These are phyloP conservation scores for Chalcis sispes DNA, from an alignment of 2,888 invertebrate genomes.

Conservation along the genomic window DNA sequence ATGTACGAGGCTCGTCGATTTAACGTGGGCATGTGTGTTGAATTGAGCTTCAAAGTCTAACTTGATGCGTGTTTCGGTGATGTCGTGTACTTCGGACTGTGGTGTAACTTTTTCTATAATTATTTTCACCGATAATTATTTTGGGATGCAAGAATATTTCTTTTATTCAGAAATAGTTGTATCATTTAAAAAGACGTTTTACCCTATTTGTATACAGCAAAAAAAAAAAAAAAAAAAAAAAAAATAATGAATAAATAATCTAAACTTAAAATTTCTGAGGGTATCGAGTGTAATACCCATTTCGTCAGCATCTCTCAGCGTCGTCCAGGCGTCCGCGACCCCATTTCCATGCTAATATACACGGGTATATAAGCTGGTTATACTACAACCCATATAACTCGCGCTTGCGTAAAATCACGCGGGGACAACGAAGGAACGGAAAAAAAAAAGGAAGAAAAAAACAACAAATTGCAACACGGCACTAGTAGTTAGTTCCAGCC, in stretches of 20 bases:
- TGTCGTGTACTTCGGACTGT: too few relatives aligned
- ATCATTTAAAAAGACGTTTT: not conserved
- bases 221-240: not conserved
- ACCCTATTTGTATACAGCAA: not conserved
- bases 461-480: slow-evolving; percentile 67
- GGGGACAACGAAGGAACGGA: too few relatives aligned
- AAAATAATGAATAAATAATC: not conserved
- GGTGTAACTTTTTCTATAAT: too few relatives aligned
- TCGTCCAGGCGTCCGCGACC: slow-evolving; percentile 51
- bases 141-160: too few relatives aligned
- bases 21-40: slow-evolving; percentile 3
- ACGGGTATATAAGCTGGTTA: too few relatives aligned
- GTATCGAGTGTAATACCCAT: slow-evolving; percentile 34
- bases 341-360: slow-evolving; percentile 71
- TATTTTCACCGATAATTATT: too few relatives aligned
- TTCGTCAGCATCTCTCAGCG: slow-evolving; percentile 22
- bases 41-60: slow-evolving; percentile 3
- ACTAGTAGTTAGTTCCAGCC: slow-evolving; percentile 75
- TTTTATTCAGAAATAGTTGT: too few relatives aligned
- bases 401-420: slow-evolving; percentile 65
- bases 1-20: slow-evolving; percentile 30
- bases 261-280: not conserved
- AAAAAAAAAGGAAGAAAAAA: too few relatives aligned
- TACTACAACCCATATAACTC: slow-evolving; percentile 72
- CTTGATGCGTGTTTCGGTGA: too few relatives aligned